phyloP scores from a whole-genome alignment of 2,888 invertebrate genomes.

The Escarpia spicata region DNA sequence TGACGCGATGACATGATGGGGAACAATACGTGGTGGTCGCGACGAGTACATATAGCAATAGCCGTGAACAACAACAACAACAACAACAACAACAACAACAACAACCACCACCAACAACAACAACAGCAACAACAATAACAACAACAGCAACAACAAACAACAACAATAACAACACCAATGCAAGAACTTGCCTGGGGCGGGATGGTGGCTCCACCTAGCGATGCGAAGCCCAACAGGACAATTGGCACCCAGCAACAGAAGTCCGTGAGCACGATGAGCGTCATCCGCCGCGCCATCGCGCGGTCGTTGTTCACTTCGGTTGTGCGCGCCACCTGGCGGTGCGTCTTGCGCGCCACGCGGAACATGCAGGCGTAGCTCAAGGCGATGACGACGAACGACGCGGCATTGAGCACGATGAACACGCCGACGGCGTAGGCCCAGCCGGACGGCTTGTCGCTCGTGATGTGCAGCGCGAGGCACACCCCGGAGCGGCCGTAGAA shows the following conservation, averaged over 20 bases:
- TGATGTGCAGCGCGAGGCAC: constrained; percentile 69
- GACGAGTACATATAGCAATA: constrained; percentile 41
- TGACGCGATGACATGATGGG: neutral
- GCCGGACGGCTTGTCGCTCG: constrained; percentile 67
- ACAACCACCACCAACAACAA: too few species aligned
- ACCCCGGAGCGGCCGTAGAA: constrained; percentile 70
- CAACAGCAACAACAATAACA: too few species aligned
- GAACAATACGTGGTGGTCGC: neutral
- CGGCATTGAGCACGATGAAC: constrained; percentile 68
- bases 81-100: too few species aligned
- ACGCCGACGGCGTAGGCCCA: constrained; percentile 70
- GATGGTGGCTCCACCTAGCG: constrained; percentile 63
- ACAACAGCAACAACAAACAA: too few species aligned
- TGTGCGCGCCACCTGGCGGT: constrained; percentile 63
- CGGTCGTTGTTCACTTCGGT: constrained; percentile 62
- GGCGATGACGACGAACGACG: constrained; percentile 67
- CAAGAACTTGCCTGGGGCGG: constrained; percentile 32
- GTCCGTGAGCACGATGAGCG: constrained; percentile 69
- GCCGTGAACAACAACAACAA: too few species aligned
- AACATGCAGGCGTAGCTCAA: constrained; percentile 69
- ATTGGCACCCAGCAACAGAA: constrained; percentile 70
- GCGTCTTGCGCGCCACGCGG: constrained; percentile 66
- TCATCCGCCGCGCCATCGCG: constrained; percentile 69
- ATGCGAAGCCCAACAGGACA: constrained; percentile 67
- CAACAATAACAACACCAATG: neutral